phyloP scores from a whole-genome alignment of 2,888 invertebrate species.

The Tortrix viridana region DNA sequence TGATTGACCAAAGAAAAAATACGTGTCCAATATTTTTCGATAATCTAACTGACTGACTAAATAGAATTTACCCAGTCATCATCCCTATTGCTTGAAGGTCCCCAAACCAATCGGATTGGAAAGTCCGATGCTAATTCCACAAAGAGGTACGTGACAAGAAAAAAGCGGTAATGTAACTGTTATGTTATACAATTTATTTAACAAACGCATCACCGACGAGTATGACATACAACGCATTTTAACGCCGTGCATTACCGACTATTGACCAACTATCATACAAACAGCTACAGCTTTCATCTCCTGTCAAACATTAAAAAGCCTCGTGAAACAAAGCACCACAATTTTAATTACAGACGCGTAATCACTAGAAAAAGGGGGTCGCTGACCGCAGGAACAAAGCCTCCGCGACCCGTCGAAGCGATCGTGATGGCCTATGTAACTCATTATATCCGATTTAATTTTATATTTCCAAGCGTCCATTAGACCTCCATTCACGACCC shows the following conservation, averaged over 20 bases:
- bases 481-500: constrained; percentile 68
- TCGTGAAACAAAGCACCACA: constrained; percentile 55
- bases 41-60: no score
- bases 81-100: no score
- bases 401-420: constrained; percentile 60
- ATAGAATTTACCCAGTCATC: no score
- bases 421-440: constrained; percentile 69
- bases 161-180: no score
- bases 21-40: no score
- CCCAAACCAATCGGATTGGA: no score
- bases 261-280: constrained; percentile 21
- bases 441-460: constrained; percentile 76
- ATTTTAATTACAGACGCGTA: constrained; percentile 62
- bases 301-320: constrained; percentile 37
- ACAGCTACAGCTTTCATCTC: constrained; percentile 33
- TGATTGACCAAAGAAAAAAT: no score
- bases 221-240: no score
- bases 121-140: no score
- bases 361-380: constrained; percentile 54
- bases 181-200: no score
- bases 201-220: no score
- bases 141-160: no score
- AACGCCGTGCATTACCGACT: constrained; percentile 14
- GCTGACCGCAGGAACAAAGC: constrained; percentile 67
- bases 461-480: constrained; percentile 74